These are phyloP conservation scores for Tricholauxania praeusta DNA, from an alignment of 2,888 invertebrate species.

Conservation along the genomic window DNA sequence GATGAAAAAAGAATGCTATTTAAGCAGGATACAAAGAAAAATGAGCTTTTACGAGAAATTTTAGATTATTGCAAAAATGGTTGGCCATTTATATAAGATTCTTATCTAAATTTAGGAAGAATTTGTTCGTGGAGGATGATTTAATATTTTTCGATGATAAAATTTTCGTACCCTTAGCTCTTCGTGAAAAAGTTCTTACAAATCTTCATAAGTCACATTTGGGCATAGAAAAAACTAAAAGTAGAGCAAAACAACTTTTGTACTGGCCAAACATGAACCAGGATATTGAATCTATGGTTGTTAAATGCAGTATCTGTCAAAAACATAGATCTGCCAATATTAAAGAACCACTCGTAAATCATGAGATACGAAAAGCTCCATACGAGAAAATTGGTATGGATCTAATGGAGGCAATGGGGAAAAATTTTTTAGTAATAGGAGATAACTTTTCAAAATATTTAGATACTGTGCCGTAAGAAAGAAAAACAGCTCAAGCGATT, in stretches of 20 bases:
- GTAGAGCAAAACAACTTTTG: slow-evolving; percentile 47
- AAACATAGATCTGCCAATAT: slow-evolving; percentile 35
- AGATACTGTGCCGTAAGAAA: slow-evolving; percentile 40
- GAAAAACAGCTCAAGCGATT: slow-evolving; percentile 43
- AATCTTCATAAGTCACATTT: slow-evolving; percentile 51
- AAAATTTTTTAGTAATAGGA: slow-evolving; percentile 36
- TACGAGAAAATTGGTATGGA: slow-evolving; percentile 55
- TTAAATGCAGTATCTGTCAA: slow-evolving; percentile 41
- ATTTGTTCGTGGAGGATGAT: slow-evolving; percentile 40
- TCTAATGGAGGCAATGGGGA: slow-evolving; percentile 49
- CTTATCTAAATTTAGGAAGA: slow-evolving; percentile 37
- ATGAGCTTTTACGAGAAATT: slow-evolving; percentile 25
- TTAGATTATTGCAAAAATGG: slow-evolving; percentile 20
- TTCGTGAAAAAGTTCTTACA: slow-evolving; percentile 43
- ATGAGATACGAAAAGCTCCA: slow-evolving; percentile 34
- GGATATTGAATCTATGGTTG: slow-evolving; percentile 46
- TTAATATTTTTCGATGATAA: slow-evolving; percentile 42
- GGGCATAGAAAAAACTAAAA: slow-evolving; percentile 52
- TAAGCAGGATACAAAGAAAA: slow-evolving; percentile 24
- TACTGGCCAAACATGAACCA: slow-evolving; percentile 50
- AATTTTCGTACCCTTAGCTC: slow-evolving; percentile 37
- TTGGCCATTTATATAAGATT: slow-evolving; percentile 36
- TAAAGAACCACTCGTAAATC: slow-evolving; percentile 42
- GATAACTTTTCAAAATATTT: slow-evolving; percentile 47
- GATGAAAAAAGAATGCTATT: slow-evolving; percentile 37